These are phyloP conservation scores for Sitta europaea DNA, from an alignment of 2,113 vertebrate genomes.

Conservation along the genomic window DNA sequence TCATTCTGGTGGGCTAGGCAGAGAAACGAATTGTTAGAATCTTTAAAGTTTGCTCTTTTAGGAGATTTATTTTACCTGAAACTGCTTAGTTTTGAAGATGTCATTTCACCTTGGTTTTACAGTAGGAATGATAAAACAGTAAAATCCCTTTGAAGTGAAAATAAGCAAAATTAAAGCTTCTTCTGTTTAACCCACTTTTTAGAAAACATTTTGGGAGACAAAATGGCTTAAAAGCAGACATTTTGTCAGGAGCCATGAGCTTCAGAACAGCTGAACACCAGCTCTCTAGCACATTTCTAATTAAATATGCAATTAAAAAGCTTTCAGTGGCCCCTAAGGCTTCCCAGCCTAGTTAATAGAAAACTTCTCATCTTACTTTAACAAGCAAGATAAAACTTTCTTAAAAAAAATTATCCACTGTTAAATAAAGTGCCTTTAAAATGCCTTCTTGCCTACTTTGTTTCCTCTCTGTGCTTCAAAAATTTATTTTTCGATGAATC, in stretches of 20 bases:
- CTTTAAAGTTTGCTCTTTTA: constrained; percentile 3
- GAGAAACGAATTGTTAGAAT: constrained; percentile 21
- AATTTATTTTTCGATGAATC: background rate
- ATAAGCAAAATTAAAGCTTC: constrained; percentile 58
- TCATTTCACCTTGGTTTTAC: constrained; percentile 41
- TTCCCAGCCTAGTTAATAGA: constrained; percentile 59
- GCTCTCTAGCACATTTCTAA: constrained; percentile 64
- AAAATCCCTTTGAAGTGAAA: constrained; percentile 64
- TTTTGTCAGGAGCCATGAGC: constrained; percentile 61
- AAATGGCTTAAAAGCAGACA: constrained; percentile 53
- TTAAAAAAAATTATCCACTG: background rate
- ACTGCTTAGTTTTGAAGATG: constrained; percentile 39
- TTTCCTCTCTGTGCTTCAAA: background rate
- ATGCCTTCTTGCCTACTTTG: background rate
- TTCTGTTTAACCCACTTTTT: constrained; percentile 58
- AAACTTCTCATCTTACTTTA: constrained; percentile 62
- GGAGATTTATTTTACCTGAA: constrained; percentile 42
- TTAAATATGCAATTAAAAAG: constrained; percentile 78
- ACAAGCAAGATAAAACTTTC: constrained; percentile 50
- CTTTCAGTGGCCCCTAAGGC: constrained; percentile 63
- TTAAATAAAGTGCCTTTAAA: constrained; percentile 35
- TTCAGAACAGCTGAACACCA: constrained; percentile 58
- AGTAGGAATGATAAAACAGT: constrained; percentile 40
- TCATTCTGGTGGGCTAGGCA: background rate
- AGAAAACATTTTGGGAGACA: constrained; percentile 48